Conservation (phyloP, 1,140 invertebrate species). For the Drosophila simulans region DNA sequence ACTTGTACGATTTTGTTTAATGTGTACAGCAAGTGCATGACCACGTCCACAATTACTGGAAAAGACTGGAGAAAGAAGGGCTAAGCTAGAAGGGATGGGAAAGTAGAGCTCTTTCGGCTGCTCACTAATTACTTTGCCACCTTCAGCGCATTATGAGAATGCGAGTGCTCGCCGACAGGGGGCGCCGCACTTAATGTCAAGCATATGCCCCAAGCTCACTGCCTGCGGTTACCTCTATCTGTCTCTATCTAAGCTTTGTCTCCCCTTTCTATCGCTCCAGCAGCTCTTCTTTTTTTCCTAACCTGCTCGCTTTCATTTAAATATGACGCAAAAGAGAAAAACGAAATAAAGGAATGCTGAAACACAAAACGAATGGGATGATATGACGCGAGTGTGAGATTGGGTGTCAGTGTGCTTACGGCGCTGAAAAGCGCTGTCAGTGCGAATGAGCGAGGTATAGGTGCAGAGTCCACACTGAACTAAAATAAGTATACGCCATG, state of each 20-base stretch:
- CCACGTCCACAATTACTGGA: constrained; percentile 41
- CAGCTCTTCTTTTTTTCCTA: not conserved
- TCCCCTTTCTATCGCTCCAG: not conserved
- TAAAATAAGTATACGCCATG: constrained; percentile 26
- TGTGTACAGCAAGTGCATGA: constrained; percentile 32
- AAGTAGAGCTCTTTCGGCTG: constrained; percentile 47
- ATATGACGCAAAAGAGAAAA: constrained; percentile 31
- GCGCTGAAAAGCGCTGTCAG: constrained; percentile 39
- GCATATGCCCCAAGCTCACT: constrained; percentile 61
- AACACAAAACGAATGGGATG: constrained; percentile 14
- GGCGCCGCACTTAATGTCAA: constrained; percentile 66
- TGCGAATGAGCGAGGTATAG: constrained; percentile 5
- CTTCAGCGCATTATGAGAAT: constrained; percentile 56
- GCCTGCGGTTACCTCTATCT: constrained; percentile 56
- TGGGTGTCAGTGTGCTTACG: constrained; percentile 23
- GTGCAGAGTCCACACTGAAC: not conserved
- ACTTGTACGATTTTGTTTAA: not conserved
- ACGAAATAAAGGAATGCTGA: constrained; percentile 14
- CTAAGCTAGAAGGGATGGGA: constrained; percentile 24
- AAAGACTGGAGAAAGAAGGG: not conserved
- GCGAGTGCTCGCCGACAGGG: constrained; percentile 32
- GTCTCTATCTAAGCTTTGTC: constrained; percentile 9
- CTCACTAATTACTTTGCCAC: constrained; percentile 82
- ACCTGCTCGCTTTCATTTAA: constrained; percentile 33
- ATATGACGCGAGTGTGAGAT: constrained; percentile 14